phyloP scores from a whole-genome alignment of 2,888 invertebrate species.

The Thalpophila matura region DNA sequence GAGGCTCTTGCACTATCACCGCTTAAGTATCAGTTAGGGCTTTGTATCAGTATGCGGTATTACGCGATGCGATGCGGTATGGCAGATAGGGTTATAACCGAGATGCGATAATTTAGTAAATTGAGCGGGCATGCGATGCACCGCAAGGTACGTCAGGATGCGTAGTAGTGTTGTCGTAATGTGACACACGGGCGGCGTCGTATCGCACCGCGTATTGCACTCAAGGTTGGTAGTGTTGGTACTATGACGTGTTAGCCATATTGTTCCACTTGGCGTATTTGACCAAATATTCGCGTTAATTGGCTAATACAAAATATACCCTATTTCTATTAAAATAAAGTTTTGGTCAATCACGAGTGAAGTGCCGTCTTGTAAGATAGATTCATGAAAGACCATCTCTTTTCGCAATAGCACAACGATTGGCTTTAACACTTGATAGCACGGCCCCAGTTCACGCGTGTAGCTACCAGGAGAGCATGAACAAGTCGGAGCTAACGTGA shows the following conservation, averaged over 20 bases:
- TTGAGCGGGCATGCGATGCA: slow-evolving; percentile 35
- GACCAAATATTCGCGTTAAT: no score
- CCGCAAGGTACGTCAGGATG: slow-evolving; percentile 27
- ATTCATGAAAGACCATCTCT: no score
- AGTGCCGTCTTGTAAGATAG: no score
- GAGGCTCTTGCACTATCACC: slow-evolving; percentile 29
- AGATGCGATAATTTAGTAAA: slow-evolving; percentile 39
- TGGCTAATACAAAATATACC: no score
- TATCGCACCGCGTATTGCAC: slow-evolving; percentile 27
- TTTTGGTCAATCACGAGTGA: no score
- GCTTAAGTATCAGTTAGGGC: slow-evolving; percentile 47
- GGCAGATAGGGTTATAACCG: slow-evolving; percentile 40
- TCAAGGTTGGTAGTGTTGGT: no score
- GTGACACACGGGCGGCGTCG: slow-evolving; percentile 5
- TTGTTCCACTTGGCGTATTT: no score
- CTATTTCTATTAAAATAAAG: no score
- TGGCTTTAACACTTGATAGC: no score
- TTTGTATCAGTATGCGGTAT: slow-evolving; percentile 49
- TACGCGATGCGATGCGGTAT: slow-evolving; percentile 32
- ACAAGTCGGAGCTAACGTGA: slow-evolving; percentile 71
- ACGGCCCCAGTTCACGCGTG: slow-evolving; percentile 20
- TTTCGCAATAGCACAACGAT: no score
- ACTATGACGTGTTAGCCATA: no score
- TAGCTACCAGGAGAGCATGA: slow-evolving; percentile 34
- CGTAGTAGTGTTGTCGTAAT: slow-evolving; percentile 29